A percentile compares a stretch with the other conserved stretches of the same genome.
Evolutionary conservation across 2,888 invertebrate species (phyloP).

Genomic region (Microchrysa polita): DNA sequence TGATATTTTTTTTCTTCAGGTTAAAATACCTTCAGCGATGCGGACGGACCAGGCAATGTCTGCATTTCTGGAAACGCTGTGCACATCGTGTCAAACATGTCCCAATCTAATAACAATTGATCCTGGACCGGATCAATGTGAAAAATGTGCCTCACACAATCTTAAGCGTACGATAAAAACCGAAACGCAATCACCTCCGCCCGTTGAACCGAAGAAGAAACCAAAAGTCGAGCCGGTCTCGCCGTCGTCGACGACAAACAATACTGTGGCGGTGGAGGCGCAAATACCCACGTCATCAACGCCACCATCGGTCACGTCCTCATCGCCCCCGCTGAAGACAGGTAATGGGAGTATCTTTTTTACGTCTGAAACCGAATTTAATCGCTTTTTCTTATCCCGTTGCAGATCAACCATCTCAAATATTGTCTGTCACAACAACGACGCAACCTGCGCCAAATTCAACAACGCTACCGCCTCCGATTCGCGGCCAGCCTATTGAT

Average conservation of each 20-base stretch:
- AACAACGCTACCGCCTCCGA: conserved; percentile 59
- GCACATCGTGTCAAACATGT: conserved; percentile 63
- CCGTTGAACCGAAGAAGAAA: conserved; percentile 58
- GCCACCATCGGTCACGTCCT: not conserved
- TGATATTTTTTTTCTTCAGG: conserved; percentile 57
- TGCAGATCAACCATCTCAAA: conserved; percentile 42
- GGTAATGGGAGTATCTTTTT: conserved; percentile 49
- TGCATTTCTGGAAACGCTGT: conserved; percentile 62
- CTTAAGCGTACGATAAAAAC: conserved; percentile 55
- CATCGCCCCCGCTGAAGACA: conserved; percentile 59
- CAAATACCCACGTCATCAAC: conserved; percentile 56
- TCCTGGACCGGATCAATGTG: conserved; percentile 63
- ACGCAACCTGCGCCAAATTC: conserved; percentile 48
- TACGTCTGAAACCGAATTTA: no score
- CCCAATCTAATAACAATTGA: conserved; percentile 63
- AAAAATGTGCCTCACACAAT: conserved; percentile 60
- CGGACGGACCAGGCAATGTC: conserved; percentile 62
- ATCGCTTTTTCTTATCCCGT: conserved; percentile 53
- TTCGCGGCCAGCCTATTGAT: conserved; percentile 74
- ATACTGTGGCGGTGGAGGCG: conserved; percentile 50
- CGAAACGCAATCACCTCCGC: conserved; percentile 55
- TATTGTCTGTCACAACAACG: conserved; percentile 40
- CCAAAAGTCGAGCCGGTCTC: conserved; percentile 49
- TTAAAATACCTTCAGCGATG: conserved; percentile 63
- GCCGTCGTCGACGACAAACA: conserved; percentile 52